A percentile compares a stretch with the other conserved stretches of the same genome.
Evolutionary conservation across 2,888 invertebrate species (phyloP).

Genomic region (Pedicia rivosa): DNA sequence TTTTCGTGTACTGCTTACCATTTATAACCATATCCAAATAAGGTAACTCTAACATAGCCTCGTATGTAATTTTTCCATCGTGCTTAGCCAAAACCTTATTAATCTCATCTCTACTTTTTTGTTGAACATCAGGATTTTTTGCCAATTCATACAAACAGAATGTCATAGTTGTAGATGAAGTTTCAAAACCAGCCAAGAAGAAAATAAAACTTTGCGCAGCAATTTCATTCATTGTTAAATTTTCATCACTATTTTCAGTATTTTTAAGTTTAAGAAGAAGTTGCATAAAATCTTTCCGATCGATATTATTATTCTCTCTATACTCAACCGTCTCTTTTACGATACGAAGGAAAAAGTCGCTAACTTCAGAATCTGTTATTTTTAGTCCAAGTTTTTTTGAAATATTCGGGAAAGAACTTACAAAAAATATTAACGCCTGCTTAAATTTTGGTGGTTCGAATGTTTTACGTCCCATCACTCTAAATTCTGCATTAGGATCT

Average conservation of each 20-base stretch:
- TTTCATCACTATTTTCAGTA: not conserved
- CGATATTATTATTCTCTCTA: constrained; percentile 22
- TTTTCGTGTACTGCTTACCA: constrained; percentile 30
- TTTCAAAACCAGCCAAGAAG: constrained; percentile 43
- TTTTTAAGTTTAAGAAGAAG: constrained; percentile 29
- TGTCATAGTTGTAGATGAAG: constrained; percentile 38
- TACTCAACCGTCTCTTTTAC: constrained; percentile 23
- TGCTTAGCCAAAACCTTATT: constrained; percentile 19
- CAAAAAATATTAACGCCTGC: constrained; percentile 2
- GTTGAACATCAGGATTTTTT: constrained; percentile 26
- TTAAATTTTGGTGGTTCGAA: constrained; percentile 6
- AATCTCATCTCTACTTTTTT: constrained; percentile 26
- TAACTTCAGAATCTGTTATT: constrained; percentile 17
- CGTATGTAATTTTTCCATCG: constrained; percentile 25
- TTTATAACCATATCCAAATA: constrained; percentile 28
- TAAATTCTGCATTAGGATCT: constrained; percentile 20
- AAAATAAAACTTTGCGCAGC: constrained; percentile 40
- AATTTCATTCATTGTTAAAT: constrained; percentile 21
- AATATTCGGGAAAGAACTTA: not conserved
- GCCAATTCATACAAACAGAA: constrained; percentile 33
- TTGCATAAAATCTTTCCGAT: constrained; percentile 34
- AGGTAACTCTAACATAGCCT: constrained; percentile 24
- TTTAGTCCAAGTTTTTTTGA: constrained; percentile 14
- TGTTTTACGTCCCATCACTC: constrained; percentile 11
- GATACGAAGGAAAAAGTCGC: constrained; percentile 8